phyloP scores from a whole-genome alignment of 1,140 invertebrate genomes.

The Tetragnatha versicolor region DNA sequence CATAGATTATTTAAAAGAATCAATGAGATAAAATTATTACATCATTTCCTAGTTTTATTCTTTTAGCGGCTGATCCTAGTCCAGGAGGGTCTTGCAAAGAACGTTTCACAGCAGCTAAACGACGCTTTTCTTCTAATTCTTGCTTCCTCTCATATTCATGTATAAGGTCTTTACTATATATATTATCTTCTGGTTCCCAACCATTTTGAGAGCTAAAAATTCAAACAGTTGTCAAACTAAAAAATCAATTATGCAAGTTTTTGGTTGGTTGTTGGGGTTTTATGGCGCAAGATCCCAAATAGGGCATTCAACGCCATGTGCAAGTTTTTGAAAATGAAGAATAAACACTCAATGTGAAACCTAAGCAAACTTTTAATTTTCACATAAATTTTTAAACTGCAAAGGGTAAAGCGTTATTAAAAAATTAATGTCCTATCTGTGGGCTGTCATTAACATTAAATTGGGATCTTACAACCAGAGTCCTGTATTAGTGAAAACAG shows the following conservation, averaged over 20 bases:
- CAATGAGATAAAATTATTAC: no score
- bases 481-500: no score
- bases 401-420: no score
- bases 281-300: no score
- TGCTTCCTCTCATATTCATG: conserved; percentile 50
- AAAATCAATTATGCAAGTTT: not conserved
- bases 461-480: no score
- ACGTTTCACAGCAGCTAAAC: conserved; percentile 40
- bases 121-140: conserved; percentile 38
- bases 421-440: no score
- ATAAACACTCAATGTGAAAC: not conserved
- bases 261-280: no score
- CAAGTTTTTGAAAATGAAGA: not conserved
- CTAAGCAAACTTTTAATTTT: no score
- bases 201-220: conserved; percentile 64
- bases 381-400: no score
- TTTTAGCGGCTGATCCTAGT: conserved; percentile 21
- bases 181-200: conserved; percentile 89
- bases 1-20: no score
- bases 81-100: not conserved
- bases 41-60: conserved; percentile 29
- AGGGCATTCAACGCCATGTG: no score
- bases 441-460: no score
- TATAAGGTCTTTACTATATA: conserved; percentile 55
- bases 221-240: not conserved